Evolutionary conservation across 2,888 invertebrate genomes (phyloP).

Genomic region (Drosophila borealis): DNA sequence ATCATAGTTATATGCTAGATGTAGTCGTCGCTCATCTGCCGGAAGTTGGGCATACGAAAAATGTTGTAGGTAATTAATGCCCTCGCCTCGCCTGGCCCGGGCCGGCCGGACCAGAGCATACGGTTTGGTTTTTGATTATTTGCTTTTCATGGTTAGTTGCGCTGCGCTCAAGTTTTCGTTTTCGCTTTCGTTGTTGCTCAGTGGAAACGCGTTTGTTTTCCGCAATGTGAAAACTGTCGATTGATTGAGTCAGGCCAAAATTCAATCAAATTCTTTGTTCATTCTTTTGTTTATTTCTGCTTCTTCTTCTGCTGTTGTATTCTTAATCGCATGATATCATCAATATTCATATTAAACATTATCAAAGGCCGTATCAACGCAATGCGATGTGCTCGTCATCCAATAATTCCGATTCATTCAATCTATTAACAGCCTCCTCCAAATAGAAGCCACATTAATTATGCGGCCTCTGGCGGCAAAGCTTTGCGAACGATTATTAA

Average conservation of each 20-base stretch:
- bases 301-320: neutral
- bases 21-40: conserved; percentile 52
- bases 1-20: conserved; percentile 33
- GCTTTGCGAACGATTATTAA: conserved; percentile 49
- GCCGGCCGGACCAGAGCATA: conserved; percentile 6
- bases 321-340: conserved; percentile 46
- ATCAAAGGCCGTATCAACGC: neutral
- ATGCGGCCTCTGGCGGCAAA: conserved; percentile 24
- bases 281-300: neutral
- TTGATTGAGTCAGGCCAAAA: conserved; percentile 8
- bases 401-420: conserved; percentile 21
- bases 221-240: conserved; percentile 5
- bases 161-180: conserved; percentile 3
- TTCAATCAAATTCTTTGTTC: conserved; percentile 7
- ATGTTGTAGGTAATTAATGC: conserved; percentile 55
- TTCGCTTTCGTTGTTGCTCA: neutral
- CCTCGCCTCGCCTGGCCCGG: conserved; percentile 15
- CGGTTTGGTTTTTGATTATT: conserved; percentile 49
- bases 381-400: neutral
- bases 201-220: neutral
- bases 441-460: conserved; percentile 47
- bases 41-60: conserved; percentile 53
- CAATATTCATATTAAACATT: conserved; percentile 4
- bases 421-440: conserved; percentile 37
- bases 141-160: conserved; percentile 70